A percentile compares a stretch with the other conserved stretches of the same genome.
Evolutionary conservation across 2,113 vertebrate genomes (phyloP).

Genomic region (Sturnus vulgaris): DNA sequence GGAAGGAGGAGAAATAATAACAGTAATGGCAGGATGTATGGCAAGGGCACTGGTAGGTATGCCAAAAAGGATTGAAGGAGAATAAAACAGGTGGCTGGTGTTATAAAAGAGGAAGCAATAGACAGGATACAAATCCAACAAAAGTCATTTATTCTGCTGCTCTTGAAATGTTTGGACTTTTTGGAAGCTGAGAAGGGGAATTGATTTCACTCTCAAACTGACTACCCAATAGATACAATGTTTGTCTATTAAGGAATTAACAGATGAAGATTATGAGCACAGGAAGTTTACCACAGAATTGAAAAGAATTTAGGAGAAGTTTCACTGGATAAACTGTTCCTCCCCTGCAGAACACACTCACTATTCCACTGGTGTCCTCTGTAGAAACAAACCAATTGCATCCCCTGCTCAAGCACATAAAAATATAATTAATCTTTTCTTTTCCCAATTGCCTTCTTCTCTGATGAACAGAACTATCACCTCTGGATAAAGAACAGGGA

Average conservation of each 20-base stretch:
- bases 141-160: not conserved
- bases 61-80: not conserved
- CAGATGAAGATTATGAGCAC: not conserved
- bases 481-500: constrained; percentile 20
- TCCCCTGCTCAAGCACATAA: not conserved
- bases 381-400: constrained; percentile 14
- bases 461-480: constrained; percentile 48
- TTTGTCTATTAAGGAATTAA: not conserved
- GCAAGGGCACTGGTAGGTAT: not conserved
- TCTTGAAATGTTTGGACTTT: not conserved
- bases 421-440: constrained; percentile 40
- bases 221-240: not conserved
- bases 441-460: not conserved
- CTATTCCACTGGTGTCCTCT: not conserved
- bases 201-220: not conserved
- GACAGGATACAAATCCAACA: not conserved
- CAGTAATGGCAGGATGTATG: not conserved
- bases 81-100: not conserved
- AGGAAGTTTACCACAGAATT: not conserved
- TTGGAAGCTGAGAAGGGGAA: not conserved
- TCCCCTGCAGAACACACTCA: not conserved
- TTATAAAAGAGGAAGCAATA: rapidly evolving
- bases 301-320: not conserved
- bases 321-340: not conserved
- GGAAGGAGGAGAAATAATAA: not conserved